Evolutionary conservation across 2,888 invertebrate species (phyloP).

Genomic region (Polymixis flavicincta): DNA sequence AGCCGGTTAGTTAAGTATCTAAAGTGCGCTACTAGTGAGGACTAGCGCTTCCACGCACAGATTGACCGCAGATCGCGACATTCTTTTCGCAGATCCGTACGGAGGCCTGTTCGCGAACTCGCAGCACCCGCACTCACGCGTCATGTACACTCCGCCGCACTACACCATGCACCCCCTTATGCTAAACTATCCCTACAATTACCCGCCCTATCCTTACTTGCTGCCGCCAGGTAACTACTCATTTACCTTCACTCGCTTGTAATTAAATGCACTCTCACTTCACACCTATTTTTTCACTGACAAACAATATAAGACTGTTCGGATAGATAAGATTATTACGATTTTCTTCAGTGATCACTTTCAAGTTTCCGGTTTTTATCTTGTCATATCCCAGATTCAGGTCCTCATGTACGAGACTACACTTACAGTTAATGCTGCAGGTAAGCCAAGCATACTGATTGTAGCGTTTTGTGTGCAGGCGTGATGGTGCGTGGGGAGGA

Average conservation of each 20-base stretch:
- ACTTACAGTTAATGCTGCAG: background rate
- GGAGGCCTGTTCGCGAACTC: slow-evolving; percentile 86
- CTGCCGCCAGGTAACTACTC: slow-evolving; percentile 87
- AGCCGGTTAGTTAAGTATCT: slow-evolving; percentile 91
- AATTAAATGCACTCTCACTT: slow-evolving; percentile 50
- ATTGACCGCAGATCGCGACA: slow-evolving; percentile 77
- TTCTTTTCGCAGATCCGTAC: slow-evolving; percentile 88
- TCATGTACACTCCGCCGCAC: slow-evolving; percentile 88
- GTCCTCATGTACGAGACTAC: slow-evolving; percentile 27
- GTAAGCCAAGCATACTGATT: slow-evolving; percentile 42
- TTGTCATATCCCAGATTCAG: slow-evolving; percentile 18
- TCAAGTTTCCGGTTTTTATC: background rate
- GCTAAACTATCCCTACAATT: slow-evolving; percentile 88
- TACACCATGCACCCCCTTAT: slow-evolving; percentile 88
- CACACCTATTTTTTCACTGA: background rate
- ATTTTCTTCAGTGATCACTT: slow-evolving; percentile 22
- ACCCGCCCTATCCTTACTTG: slow-evolving; percentile 87
- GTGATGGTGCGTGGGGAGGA: slow-evolving; percentile 95
- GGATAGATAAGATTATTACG: background rate
- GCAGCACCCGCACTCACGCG: slow-evolving; percentile 87
- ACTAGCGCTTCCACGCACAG: slow-evolving; percentile 84
- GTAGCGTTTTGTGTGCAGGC: slow-evolving; percentile 86
- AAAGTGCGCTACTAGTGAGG: slow-evolving; percentile 87
- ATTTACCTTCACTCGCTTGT: slow-evolving; percentile 63
- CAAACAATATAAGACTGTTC: background rate